These are phyloP conservation scores for Corythornis vintsioides DNA, from an alignment of 2,113 vertebrate species.

Conservation along the genomic window DNA sequence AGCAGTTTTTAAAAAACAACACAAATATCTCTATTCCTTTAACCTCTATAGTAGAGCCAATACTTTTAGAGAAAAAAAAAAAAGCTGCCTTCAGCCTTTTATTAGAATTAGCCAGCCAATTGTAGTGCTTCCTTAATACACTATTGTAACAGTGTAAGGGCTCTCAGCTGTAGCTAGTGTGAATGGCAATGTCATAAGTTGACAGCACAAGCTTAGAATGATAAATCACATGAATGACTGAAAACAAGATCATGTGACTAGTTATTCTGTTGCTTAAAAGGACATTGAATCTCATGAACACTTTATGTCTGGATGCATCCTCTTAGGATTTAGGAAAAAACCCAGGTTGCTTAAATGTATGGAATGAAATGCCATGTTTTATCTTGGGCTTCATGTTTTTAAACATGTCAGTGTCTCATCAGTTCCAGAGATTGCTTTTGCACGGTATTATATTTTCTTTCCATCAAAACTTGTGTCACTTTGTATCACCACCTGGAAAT, in stretches of 20 bases:
- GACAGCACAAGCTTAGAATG: background rate
- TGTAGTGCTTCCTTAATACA: background rate
- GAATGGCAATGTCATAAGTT: slow-evolving; percentile 7
- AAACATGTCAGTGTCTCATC: background rate
- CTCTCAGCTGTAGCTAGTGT: background rate
- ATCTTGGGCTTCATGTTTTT: background rate
- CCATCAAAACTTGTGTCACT: background rate
- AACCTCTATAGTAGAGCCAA: accelerated
- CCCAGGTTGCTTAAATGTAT: background rate
- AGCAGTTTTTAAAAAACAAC: background rate
- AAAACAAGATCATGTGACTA: background rate
- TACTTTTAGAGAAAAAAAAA: background rate
- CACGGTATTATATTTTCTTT: background rate
- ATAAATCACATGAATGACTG: slow-evolving; percentile 16
- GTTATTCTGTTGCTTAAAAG: background rate
- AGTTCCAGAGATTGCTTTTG: background rate
- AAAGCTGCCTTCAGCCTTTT: background rate
- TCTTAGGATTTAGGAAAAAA: background rate
- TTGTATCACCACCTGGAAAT: background rate
- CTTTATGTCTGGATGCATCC: background rate
- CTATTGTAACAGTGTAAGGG: background rate
- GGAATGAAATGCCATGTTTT: background rate
- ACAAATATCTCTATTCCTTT: accelerated
- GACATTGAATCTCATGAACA: background rate
- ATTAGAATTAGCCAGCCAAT: background rate